phyloP scores from a whole-genome alignment of 1,140 invertebrate genomes.

The Heliconius melpomene region DNA sequence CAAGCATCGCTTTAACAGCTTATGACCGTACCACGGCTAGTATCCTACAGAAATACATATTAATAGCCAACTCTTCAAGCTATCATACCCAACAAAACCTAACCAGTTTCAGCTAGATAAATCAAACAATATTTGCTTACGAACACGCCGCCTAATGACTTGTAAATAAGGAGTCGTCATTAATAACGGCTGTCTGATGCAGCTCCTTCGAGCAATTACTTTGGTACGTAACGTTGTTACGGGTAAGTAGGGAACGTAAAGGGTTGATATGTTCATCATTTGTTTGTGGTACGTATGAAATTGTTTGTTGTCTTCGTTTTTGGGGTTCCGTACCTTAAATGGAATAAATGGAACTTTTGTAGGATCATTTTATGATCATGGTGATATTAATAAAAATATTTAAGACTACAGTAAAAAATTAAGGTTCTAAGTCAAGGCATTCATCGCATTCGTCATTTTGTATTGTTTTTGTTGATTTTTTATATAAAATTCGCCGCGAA shows the following conservation, averaged over 20 bases:
- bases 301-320: not conserved
- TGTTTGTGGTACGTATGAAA: not conserved
- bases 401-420: no score
- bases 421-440: no score
- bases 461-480: no score
- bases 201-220: slow-evolving; percentile 40
- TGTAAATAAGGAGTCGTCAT: slow-evolving; percentile 42
- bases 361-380: not conserved
- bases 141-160: slow-evolving; percentile 36
- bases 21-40: no score
- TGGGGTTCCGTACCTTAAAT: not conserved
- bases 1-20: no score
- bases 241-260: not conserved
- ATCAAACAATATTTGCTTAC: slow-evolving; percentile 42
- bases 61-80: not conserved
- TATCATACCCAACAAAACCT: not conserved
- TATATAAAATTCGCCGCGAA: no score
- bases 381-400: no score
- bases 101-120: slow-evolving; percentile 27
- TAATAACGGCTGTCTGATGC: slow-evolving; percentile 41
- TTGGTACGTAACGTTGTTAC: slow-evolving; percentile 10
- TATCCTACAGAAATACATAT: no score
- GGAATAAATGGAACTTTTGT: not conserved
- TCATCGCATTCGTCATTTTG: no score
- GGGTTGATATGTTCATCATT: not conserved